A percentile compares a stretch with the other conserved stretches of the same genome.
Evolutionary conservation across 2,888 invertebrate species (phyloP).

Genomic region (Lasioglossum villosulum): DNA sequence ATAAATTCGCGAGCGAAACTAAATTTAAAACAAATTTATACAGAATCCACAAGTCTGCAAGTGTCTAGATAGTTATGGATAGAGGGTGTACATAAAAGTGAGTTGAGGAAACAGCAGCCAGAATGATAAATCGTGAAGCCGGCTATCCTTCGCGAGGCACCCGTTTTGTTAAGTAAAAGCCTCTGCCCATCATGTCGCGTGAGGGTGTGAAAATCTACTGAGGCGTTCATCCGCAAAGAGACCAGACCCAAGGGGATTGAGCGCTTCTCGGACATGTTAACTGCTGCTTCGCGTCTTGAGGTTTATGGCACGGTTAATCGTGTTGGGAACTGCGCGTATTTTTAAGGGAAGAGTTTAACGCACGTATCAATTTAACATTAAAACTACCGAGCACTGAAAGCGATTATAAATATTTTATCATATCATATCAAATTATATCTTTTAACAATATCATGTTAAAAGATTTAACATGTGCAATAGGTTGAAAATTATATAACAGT

Average conservation of each 20-base stretch:
- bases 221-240: constrained; percentile 5
- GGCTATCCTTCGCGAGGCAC: not conserved
- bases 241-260: not conserved
- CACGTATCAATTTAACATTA: not conserved
- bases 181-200: not conserved
- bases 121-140: not conserved
- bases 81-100: not conserved
- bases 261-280: not conserved
- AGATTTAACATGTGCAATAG: not conserved
- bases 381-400: too few species aligned
- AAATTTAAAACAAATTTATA: too few species aligned
- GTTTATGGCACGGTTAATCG: not conserved
- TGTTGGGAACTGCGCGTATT: not conserved
- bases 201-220: constrained; percentile 3
- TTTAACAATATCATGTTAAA: too few species aligned
- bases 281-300: not conserved
- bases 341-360: not conserved
- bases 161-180: constrained; percentile 5
- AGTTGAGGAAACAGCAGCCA: not conserved
- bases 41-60: not conserved
- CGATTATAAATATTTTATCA: too few species aligned
- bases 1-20: too few species aligned
- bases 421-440: too few species aligned
- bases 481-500: too few species aligned
- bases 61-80: not conserved